These are phyloP conservation scores for Daktulosphaira vitifoliae DNA, from an alignment of 1,140 invertebrate genomes.

Conservation along the genomic window DNA sequence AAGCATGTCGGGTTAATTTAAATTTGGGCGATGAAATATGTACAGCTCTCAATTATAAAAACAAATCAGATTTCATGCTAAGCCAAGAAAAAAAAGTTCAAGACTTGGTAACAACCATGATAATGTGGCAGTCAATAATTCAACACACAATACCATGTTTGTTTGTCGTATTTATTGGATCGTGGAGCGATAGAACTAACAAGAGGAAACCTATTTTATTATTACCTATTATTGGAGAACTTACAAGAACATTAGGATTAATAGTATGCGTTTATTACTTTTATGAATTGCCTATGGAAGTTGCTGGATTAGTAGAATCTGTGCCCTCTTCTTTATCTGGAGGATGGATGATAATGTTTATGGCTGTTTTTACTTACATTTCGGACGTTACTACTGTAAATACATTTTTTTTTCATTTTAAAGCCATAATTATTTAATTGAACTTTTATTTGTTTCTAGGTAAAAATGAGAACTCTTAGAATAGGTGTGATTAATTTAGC, in stretches of 20 bases:
- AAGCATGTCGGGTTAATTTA: slow-evolving; percentile 72
- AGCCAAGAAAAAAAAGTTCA: slow-evolving; percentile 61
- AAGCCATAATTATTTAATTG: neutral
- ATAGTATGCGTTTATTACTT: slow-evolving; percentile 71
- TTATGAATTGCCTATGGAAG: slow-evolving; percentile 57
- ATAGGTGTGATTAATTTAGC: slow-evolving; percentile 77
- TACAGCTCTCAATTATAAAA: slow-evolving; percentile 56
- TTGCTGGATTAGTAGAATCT: slow-evolving; percentile 62
- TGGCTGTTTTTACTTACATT: slow-evolving; percentile 83
- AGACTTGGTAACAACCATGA: slow-evolving; percentile 64
- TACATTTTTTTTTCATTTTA: slow-evolving; percentile 36
- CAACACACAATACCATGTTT: slow-evolving; percentile 64
- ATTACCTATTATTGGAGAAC: slow-evolving; percentile 69
- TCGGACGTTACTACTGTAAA: slow-evolving; percentile 71
- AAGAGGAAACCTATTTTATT: slow-evolving; percentile 75
- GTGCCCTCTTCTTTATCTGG: slow-evolving; percentile 69
- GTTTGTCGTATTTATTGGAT: slow-evolving; percentile 65
- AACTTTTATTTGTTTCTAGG: neutral
- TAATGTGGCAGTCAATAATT: slow-evolving; percentile 68
- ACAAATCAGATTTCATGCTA: slow-evolving; percentile 60
- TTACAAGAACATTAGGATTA: slow-evolving; percentile 63
- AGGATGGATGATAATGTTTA: slow-evolving; percentile 79
- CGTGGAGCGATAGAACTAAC: slow-evolving; percentile 46
- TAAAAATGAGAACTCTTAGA: slow-evolving; percentile 67
- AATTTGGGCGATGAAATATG: slow-evolving; percentile 61